Conservation (phyloP, 2,113 vertebrate genomes). For the Ploceus nigricollis region DNA sequence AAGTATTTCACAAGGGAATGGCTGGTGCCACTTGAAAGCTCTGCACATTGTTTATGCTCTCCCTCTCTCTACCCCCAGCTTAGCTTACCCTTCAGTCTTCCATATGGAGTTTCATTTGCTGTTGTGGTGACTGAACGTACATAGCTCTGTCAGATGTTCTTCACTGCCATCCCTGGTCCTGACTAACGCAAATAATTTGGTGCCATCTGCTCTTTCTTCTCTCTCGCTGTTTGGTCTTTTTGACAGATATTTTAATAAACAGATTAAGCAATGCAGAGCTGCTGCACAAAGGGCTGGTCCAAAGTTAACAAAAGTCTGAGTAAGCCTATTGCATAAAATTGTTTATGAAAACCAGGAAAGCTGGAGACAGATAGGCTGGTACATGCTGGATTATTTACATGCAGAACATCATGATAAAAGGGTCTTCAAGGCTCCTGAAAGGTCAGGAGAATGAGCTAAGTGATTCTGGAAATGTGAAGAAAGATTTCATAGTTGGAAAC, state of each 20-base stretch:
- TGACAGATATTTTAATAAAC: constrained; percentile 45
- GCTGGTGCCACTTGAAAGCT: not conserved
- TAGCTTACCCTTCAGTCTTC: not conserved
- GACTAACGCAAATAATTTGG: not conserved
- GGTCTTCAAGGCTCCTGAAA: constrained; percentile 13
- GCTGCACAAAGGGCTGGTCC: not conserved
- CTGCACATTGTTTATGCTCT: not conserved
- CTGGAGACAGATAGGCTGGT: constrained; percentile 19
- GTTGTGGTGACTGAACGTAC: not conserved
- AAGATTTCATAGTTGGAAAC: not conserved
- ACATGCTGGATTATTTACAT: not conserved
- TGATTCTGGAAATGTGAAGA: constrained; percentile 11
- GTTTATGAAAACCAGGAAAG: constrained; percentile 36
- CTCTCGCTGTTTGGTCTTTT: constrained; percentile 6
- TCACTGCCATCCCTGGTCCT: not conserved
- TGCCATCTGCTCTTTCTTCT: constrained; percentile 34
- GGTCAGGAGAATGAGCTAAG: constrained; percentile 23
- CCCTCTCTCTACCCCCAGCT: not conserved
- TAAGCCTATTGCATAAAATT: constrained; percentile 32
- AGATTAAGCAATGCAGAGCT: constrained; percentile 7
- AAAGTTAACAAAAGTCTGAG: constrained; percentile 31
- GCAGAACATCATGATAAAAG: constrained; percentile 4
- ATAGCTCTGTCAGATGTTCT: not conserved
- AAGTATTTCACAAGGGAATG: not conserved
- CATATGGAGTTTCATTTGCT: not conserved